phyloP scores from a whole-genome alignment of 2,113 vertebrate species.

The Aldabrachelys gigantea region DNA sequence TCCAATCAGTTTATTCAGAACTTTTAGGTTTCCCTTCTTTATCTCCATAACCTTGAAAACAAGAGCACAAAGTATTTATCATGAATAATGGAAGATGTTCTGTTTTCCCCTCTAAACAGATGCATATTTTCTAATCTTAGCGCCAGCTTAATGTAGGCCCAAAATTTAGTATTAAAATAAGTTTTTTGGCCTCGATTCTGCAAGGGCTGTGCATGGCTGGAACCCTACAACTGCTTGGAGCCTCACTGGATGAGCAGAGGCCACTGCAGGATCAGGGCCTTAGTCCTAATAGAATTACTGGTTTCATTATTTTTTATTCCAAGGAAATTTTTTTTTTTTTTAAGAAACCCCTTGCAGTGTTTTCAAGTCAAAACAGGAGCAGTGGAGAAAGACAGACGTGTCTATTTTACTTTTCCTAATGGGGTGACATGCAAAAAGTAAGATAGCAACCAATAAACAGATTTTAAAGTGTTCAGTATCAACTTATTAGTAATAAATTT shows the following conservation, averaged over 20 bases:
- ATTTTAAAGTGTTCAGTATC: background rate
- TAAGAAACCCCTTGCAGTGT: background rate
- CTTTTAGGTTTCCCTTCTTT: constrained; percentile 87
- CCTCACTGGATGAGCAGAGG: background rate
- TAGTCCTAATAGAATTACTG: background rate
- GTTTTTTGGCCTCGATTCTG: constrained; percentile 22
- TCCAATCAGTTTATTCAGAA: constrained; percentile 93
- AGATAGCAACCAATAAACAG: background rate
- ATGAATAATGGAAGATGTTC: fast-evolving
- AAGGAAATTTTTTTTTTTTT: background rate
- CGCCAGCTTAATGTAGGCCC: background rate
- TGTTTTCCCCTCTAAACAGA: background rate
- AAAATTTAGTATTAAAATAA: background rate
- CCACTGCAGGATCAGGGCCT: constrained; percentile 15
- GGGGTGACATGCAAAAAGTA: background rate
- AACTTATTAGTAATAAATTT: fast-evolving
- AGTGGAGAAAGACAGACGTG: background rate
- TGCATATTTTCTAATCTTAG: background rate
- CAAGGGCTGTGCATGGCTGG: background rate
- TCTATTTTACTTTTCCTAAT: background rate
- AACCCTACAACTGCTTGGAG: background rate
- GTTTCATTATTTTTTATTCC: background rate
- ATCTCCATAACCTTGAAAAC: constrained; percentile 85
- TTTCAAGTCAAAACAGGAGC: background rate
- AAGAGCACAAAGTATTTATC: constrained; percentile 1